Evolutionary conservation across 2,888 invertebrate genomes (phyloP), one percentile per base, ranked within the genome.

Genomic region (Marasmarcha lunaedactyla): DNA sequence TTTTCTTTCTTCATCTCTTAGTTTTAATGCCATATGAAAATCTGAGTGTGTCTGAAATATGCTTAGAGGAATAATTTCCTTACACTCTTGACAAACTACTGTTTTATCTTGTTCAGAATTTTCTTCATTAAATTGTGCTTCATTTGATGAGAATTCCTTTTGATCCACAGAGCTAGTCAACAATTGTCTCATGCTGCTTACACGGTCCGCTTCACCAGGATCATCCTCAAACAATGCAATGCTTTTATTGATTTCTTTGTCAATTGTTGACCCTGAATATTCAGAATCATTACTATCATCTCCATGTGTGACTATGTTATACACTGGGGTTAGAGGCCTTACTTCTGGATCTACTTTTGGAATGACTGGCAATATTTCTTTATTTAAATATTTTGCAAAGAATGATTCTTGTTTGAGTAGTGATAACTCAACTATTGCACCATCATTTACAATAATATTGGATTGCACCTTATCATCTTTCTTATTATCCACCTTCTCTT

Each of bases 21-120:
- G 59, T 48, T 88, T 85, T 42, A 89, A 64, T 0, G 93, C 93
- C 39, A 89, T 72, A 64, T 93, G 93, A 54, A 86, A 90, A 63
- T 93, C 95, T 10, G 86, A 68, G 67, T 95, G 95, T 42, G 86
- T 88, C 25, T 85, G 85, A 42, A 89, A 63, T 43, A 87, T 85
- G 58, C 86, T 76, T 2, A 73, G 49, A 14, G 78, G 57, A 54
- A 94, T 70, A 34, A 64, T 58, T 57, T 86, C 86, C 3, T 84
- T 81, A 68, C 95, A 95, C 55, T 89, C 86, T 1, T 84, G 60
- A 64, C 95, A 95, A 36, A 54, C 46, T 36, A 68, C 58, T 9
- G 46, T 57, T 36, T 66, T 25, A 25, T 42, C 34, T 15, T 33
- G 36, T 27, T 35, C 35, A 33, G 20, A 36, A 12, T 15, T 35